phyloP scores from a whole-genome alignment of 2,797 vertebrate genomes.

The Cossypha caffra region DNA sequence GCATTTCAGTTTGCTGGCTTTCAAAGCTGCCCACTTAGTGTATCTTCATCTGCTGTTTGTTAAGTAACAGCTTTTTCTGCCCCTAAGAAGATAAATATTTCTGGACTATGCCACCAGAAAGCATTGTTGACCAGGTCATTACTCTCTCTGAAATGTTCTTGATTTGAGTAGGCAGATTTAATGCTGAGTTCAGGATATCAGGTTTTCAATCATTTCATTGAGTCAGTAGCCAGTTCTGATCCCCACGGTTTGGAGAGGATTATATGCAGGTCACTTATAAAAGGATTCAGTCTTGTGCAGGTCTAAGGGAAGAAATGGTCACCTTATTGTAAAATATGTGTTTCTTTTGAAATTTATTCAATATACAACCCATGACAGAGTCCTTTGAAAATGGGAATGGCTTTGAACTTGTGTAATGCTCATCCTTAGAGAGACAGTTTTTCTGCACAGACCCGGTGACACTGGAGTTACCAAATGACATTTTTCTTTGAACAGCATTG shows the following conservation, averaged over 20 bases:
- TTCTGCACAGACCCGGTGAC: not conserved
- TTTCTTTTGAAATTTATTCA: not conserved
- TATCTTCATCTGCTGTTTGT: not conserved
- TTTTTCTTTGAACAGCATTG: not conserved
- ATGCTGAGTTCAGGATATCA: not conserved
- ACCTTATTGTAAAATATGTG: not conserved
- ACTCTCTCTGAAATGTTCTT: not conserved
- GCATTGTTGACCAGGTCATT: not conserved
- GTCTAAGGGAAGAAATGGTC: not conserved
- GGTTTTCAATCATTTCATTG: not conserved
- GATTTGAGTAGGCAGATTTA: not conserved
- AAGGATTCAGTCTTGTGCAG: not conserved
- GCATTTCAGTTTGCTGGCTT: not conserved
- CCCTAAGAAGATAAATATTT: not conserved
- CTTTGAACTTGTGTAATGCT: not conserved
- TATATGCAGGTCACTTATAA: not conserved
- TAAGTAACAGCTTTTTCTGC: not conserved
- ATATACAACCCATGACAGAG: not conserved
- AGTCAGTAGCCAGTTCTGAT: not conserved
- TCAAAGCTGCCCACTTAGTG: not conserved
- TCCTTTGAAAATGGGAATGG: not conserved
- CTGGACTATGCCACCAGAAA: not conserved
- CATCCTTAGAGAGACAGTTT: not conserved
- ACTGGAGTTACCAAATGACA: not conserved
- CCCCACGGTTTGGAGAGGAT: not conserved